phyloP scores from a whole-genome alignment of 2,888 invertebrate species.

The Lasiommata megera region DNA sequence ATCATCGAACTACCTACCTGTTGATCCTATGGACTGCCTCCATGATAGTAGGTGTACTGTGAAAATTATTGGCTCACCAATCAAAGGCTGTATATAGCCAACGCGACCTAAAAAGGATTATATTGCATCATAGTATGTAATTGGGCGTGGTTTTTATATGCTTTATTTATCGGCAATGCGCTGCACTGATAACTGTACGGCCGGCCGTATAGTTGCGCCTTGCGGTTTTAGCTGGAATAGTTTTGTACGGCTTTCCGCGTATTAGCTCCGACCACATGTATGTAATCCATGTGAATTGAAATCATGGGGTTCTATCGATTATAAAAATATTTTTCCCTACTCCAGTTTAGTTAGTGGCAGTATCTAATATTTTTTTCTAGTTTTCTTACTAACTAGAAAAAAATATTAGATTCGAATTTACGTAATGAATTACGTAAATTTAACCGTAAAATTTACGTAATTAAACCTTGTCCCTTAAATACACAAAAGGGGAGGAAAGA shows the following conservation, averaged over 20 bases:
- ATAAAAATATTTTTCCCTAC: neutral
- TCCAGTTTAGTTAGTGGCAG: neutral
- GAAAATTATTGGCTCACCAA: constrained; percentile 38
- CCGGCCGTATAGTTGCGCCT: constrained; percentile 4
- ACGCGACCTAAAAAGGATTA: constrained; percentile 33
- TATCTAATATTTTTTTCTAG: too few relatives aligned
- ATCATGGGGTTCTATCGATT: constrained; percentile 4
- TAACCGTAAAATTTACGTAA: too few relatives aligned
- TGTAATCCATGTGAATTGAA: constrained; percentile 5
- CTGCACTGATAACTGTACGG: neutral
- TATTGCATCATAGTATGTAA: constrained; percentile 31
- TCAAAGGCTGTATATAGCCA: constrained; percentile 34
- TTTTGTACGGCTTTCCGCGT: constrained; percentile 14
- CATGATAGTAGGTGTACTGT: constrained; percentile 35
- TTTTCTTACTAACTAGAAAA: too few relatives aligned
- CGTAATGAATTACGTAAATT: too few relatives aligned
- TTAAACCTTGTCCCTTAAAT: too few relatives aligned
- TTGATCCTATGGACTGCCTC: constrained; percentile 36
- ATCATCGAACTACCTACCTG: constrained; percentile 37
- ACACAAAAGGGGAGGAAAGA: too few relatives aligned
- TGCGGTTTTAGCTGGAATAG: constrained; percentile 3
- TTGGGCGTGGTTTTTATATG: constrained; percentile 33
- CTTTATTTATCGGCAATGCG: constrained; percentile 10
- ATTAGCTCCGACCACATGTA: constrained; percentile 3
- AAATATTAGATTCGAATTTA: too few relatives aligned